These are phyloP conservation scores for Beaufortia kweichowensis DNA, from an alignment of 2,113 vertebrate species.

Conservation along the genomic window DNA sequence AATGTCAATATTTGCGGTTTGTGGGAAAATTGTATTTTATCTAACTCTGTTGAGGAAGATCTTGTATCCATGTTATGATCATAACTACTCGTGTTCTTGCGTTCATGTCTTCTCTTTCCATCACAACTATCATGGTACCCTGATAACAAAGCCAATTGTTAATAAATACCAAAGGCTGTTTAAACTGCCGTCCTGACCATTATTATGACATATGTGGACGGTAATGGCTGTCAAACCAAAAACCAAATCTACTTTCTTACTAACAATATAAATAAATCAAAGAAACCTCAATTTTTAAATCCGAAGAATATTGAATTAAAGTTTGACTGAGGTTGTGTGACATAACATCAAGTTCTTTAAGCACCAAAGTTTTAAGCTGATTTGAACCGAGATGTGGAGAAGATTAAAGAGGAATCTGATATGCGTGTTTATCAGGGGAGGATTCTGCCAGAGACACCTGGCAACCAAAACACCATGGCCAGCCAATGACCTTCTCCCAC, in stretches of 20 bases:
- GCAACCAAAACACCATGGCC: constrained; percentile 51
- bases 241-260: background rate
- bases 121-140: constrained; percentile 18
- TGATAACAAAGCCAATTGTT: constrained; percentile 2
- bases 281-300: background rate
- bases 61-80: background rate
- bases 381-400: constrained; percentile 6
- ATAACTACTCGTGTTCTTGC: background rate
- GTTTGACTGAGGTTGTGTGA: background rate
- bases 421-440: constrained; percentile 52
- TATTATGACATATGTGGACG: constrained; percentile 17
- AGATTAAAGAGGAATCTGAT: constrained; percentile 39
- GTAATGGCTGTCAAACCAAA: constrained; percentile 27
- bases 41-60: constrained; percentile 2
- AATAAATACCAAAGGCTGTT: constrained; percentile 29
- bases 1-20: constrained; percentile 27
- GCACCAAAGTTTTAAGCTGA: constrained; percentile 1
- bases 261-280: constrained; percentile 28
- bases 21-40: constrained; percentile 31
- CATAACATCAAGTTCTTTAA: background rate
- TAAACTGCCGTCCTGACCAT: background rate
- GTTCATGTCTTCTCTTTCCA: constrained; percentile 11
- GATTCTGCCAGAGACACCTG: constrained; percentile 54
- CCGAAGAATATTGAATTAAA: background rate
- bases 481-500: constrained; percentile 59